Conservation (phyloP, 2,797 vertebrate species). For the Myotis daubentonii region DNA sequence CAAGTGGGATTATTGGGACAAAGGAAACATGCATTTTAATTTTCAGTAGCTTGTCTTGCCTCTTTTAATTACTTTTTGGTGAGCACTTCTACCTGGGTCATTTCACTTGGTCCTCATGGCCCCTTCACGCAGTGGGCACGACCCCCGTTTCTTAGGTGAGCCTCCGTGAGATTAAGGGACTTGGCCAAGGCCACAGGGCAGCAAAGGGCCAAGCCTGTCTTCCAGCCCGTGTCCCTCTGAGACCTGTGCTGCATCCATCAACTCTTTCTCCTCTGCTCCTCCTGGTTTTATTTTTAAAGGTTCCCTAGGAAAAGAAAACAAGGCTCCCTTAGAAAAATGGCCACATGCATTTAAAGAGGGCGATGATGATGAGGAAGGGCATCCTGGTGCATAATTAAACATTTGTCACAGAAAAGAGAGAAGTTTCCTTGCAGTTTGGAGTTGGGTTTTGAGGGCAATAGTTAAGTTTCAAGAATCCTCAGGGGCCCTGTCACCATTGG, state of each 20-base stretch:
- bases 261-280: background rate
- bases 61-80: background rate
- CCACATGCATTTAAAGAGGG: background rate
- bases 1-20: background rate
- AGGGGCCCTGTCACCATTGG: background rate
- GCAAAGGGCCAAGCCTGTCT: background rate
- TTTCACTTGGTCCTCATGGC: background rate
- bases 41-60: background rate
- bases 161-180: background rate
- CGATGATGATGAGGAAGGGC: background rate
- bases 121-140: background rate
- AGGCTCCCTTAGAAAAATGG: background rate
- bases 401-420: background rate
- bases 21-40: slow-evolving; percentile 24
- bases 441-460: background rate
- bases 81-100: background rate
- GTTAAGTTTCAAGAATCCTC: background rate
- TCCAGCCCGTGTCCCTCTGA: background rate
- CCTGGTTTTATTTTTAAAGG: background rate
- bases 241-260: background rate
- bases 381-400: background rate
- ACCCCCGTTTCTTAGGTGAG: background rate
- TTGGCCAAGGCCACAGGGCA: background rate
- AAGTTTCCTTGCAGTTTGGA: background rate
- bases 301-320: background rate